Evolutionary conservation across 2,113 vertebrate species (phyloP).

Genomic region (Clinocottus analis): DNA sequence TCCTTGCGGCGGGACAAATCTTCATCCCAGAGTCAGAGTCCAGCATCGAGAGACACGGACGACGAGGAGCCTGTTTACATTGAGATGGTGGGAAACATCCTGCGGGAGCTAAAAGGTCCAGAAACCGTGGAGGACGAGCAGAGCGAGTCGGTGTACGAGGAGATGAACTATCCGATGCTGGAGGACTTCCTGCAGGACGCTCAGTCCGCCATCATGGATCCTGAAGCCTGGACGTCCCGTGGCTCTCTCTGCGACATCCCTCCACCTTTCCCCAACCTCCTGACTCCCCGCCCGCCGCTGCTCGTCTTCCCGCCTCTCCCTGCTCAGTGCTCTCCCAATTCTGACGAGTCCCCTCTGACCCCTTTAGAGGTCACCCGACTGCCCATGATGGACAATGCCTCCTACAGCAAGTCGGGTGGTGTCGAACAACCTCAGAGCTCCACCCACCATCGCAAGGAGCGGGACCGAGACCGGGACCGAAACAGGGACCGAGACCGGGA

Average conservation of each 20-base stretch:
- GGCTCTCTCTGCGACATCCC: conserved; percentile 92
- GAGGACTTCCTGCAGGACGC: conserved; percentile 90
- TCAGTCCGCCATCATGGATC: conserved; percentile 86
- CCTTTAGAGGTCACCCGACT: conserved; percentile 94
- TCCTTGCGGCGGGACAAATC: conserved; percentile 85
- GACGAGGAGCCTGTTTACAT: conserved; percentile 97
- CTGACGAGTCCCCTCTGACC: conserved; percentile 96
- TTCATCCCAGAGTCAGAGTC: conserved; percentile 86
- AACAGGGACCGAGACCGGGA: conserved; percentile 77
- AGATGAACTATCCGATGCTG: conserved; percentile 95
- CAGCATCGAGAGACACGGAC: conserved; percentile 82
- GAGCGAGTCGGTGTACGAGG: conserved; percentile 95
- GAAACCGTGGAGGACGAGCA: conserved; percentile 87
- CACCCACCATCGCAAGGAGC: conserved; percentile 71
- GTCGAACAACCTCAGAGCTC: conserved; percentile 71
- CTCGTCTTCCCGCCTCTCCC: conserved; percentile 95
- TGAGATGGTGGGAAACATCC: conserved; percentile 97
- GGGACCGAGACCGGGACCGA: conserved; percentile 75
- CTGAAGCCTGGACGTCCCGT: conserved; percentile 85
- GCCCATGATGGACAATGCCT: conserved; percentile 89
- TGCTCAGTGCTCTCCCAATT: conserved; percentile 94
- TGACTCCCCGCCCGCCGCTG: conserved; percentile 92
- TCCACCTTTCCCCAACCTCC: conserved; percentile 94
- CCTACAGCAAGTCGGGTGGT: conserved; percentile 86
- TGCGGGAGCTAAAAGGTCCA: conserved; percentile 87